Evolutionary conservation across 2,797 vertebrate genomes (phyloP).

Genomic region (Selene dorsalis): DNA sequence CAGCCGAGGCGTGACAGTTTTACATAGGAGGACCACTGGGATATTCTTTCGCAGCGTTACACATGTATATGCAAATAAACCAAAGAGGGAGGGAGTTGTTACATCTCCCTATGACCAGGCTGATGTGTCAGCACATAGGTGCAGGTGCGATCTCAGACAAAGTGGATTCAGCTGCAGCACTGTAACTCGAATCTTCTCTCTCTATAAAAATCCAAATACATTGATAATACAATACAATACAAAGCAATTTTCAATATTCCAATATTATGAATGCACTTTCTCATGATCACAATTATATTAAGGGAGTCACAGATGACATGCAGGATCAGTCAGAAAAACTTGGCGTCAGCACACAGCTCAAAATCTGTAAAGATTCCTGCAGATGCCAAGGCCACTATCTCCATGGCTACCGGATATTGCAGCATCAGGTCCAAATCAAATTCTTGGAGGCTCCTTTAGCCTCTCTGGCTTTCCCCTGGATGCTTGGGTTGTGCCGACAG

Average conservation of each 20-base stretch:
- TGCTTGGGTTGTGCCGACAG: slow-evolving; percentile 38
- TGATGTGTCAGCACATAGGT: not conserved
- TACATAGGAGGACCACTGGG: slow-evolving; percentile 17
- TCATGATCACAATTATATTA: slow-evolving; percentile 31
- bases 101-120: not conserved
- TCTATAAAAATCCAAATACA: slow-evolving; percentile 22
- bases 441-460: slow-evolving; percentile 47
- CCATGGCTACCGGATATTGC: slow-evolving; percentile 74
- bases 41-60: not conserved
- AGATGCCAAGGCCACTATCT: slow-evolving; percentile 60
- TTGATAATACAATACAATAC: not conserved
- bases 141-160: slow-evolving; percentile 30
- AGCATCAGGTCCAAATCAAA: slow-evolving; percentile 66
- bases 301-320: slow-evolving; percentile 48
- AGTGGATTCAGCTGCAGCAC: not conserved
- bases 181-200: slow-evolving; percentile 7
- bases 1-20: slow-evolving; percentile 19
- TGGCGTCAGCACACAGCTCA: slow-evolving; percentile 23
- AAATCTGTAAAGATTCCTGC: slow-evolving; percentile 59
- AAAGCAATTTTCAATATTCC: slow-evolving; percentile 21
- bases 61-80: slow-evolving; percentile 16
- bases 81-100: not conserved
- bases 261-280: slow-evolving; percentile 18
- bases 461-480: slow-evolving; percentile 38
- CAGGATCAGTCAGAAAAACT: slow-evolving; percentile 44